phyloP scores from a whole-genome alignment of 2,113 vertebrate genomes.

The Mungos mungo region DNA sequence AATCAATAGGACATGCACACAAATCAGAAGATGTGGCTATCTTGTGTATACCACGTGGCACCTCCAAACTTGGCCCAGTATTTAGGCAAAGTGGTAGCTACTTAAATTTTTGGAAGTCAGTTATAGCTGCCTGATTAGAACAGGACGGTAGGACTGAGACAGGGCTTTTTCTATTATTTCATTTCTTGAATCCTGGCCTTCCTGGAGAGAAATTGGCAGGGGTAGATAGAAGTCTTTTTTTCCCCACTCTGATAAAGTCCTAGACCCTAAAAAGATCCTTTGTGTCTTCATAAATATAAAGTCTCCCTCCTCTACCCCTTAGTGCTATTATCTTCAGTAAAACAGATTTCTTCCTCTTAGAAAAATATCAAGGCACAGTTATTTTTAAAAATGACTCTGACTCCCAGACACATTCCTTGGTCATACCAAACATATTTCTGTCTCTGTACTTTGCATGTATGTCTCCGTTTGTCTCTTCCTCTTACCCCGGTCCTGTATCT shows the following conservation, averaged over 20 bases:
- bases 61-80: not conserved
- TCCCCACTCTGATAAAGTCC: not conserved
- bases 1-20: not conserved
- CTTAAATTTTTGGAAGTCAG: not conserved
- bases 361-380: not conserved
- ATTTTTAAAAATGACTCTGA: not conserved
- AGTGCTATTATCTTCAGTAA: not conserved
- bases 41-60: not conserved
- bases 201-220: not conserved
- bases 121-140: not conserved
- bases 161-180: not conserved
- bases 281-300: conserved; percentile 21
- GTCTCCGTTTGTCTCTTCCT: not conserved
- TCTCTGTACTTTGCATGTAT: not conserved
- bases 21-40: not conserved
- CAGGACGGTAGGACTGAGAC: not conserved
- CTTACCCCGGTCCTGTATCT: not conserved
- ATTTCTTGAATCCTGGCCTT: not conserved
- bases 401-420: not conserved
- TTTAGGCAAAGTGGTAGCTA: not conserved
- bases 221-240: not conserved
- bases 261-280: not conserved
- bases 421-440: not conserved
- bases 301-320: not conserved
- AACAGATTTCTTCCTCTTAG: not conserved